These are phyloP conservation scores for Vidua macroura DNA, from an alignment of 2,113 vertebrate species.

Conservation along the genomic window DNA sequence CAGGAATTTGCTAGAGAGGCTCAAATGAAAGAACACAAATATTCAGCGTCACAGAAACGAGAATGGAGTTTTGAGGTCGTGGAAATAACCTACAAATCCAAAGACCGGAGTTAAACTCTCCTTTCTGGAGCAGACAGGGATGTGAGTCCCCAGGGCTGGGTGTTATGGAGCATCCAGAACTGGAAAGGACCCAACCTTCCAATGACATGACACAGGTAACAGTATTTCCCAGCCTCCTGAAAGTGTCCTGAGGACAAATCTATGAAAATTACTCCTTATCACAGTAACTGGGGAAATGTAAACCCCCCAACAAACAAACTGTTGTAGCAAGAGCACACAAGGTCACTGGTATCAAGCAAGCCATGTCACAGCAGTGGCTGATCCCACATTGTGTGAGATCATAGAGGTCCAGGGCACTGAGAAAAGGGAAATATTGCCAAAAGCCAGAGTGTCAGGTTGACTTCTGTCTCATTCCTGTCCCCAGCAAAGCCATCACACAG, in stretches of 20 bases:
- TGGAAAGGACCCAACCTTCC: neutral
- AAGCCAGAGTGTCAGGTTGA: neutral
- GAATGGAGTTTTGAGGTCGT: neutral
- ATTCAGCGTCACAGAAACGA: neutral
- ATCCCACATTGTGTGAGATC: neutral
- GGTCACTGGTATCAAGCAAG: neutral
- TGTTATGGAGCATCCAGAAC: neutral
- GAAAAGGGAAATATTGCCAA: neutral
- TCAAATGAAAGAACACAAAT: neutral
- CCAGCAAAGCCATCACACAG: fast-evolving
- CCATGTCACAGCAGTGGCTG: neutral
- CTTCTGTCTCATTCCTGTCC: neutral
- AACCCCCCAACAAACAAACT: neutral
- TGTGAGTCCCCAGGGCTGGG: neutral
- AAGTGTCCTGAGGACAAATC: neutral
- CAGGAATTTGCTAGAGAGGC: slow-evolving; percentile 6
- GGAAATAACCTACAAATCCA: slow-evolving; percentile 9
- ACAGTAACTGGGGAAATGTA: neutral
- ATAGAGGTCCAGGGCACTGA: neutral
- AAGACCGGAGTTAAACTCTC: neutral
- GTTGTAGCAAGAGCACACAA: neutral
- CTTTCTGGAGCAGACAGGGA: neutral
- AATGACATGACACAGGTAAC: fast-evolving
- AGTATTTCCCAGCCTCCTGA: neutral
- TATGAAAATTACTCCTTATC: neutral